A percentile compares a stretch with the other conserved stretches of the same genome.
Evolutionary conservation across 2,888 invertebrate species (phyloP).

Genomic region (Leptinotarsa juncta): DNA sequence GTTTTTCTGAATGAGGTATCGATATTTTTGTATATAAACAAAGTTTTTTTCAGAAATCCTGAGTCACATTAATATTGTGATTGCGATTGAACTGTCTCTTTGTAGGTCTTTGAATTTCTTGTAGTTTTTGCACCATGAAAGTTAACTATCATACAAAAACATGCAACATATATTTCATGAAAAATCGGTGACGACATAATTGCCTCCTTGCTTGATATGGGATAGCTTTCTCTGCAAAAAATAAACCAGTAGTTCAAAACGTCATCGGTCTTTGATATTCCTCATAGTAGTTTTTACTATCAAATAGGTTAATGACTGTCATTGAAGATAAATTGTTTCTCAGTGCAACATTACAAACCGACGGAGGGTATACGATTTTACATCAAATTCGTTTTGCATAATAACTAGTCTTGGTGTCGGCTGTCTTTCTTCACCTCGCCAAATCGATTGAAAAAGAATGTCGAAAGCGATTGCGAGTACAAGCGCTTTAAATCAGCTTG

Average conservation of each 20-base stretch:
- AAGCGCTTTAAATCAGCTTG: constrained; percentile 23
- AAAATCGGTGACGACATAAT: neutral
- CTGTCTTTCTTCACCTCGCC: constrained; percentile 20
- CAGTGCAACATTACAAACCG: constrained; percentile 1
- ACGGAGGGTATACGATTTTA: constrained; percentile 1
- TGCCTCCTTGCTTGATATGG: neutral
- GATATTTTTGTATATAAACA: too few species aligned
- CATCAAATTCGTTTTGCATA: constrained; percentile 24
- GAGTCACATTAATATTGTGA: too few species aligned
- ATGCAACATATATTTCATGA: neutral
- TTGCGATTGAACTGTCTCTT: too few species aligned
- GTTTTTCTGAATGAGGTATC: too few species aligned
- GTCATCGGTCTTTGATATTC: neutral
- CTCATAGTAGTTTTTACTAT: constrained; percentile 1
- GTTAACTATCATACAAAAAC: neutral
- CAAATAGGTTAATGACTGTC: constrained; percentile 20
- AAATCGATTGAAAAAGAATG: constrained; percentile 16
- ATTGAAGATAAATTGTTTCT: constrained; percentile 9
- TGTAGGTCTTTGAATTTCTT: too few species aligned
- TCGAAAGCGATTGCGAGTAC: constrained; percentile 18
- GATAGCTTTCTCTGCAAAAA: neutral
- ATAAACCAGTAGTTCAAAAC: neutral
- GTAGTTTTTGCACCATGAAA: neutral
- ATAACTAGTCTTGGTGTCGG: constrained; percentile 21
- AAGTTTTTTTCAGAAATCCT: too few species aligned